Percentiles rank a stretch among this genome's conserved stretches.
phyloP scores from a whole-genome alignment of 2,113 vertebrate genomes.

The Azemiops feae region DNA sequence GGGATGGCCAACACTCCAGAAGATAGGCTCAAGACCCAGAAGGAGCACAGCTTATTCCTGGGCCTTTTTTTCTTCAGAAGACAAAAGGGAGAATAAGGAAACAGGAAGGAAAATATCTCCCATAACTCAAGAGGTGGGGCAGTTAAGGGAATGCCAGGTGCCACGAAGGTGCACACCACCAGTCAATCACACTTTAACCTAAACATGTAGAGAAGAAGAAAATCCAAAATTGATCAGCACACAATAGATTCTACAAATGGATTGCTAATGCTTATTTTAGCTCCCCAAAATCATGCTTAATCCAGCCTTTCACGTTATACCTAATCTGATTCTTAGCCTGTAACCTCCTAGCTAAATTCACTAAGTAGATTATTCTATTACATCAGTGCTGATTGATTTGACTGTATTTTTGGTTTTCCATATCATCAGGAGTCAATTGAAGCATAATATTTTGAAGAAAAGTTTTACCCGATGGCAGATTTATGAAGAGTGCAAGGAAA shows the following conservation, averaged over 20 bases:
- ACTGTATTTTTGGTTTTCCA: slow-evolving; percentile 50
- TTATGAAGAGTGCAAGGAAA: slow-evolving; percentile 40
- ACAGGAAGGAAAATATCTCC: no score
- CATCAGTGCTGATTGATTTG: slow-evolving; percentile 52
- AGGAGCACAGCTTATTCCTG: no score
- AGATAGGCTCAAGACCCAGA: no score
- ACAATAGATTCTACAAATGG: slow-evolving; percentile 46
- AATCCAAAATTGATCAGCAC: neutral
- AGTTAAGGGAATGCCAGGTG: neutral
- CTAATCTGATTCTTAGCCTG: slow-evolving; percentile 48
- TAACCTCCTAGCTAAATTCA: slow-evolving; percentile 51
- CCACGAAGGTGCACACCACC: neutral
- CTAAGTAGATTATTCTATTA: slow-evolving; percentile 58
- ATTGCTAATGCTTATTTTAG: slow-evolving; percentile 51
- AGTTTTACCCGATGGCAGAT: slow-evolving; percentile 52
- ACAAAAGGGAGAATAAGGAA: no score
- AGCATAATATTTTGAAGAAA: slow-evolving; percentile 55
- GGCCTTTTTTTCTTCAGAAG: no score
- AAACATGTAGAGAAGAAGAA: neutral
- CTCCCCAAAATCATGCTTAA: slow-evolving; percentile 47
- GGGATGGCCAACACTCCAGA: no score
- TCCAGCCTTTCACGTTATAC: slow-evolving; percentile 39
- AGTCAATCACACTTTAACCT: neutral
- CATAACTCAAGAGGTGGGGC: no score
- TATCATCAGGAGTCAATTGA: slow-evolving; percentile 60